A percentile compares a stretch with the other conserved stretches of the same genome.
These are phyloP conservation scores for Musca vetustissima DNA, from an alignment of 1,140 invertebrate genomes.

Conservation along the genomic window DNA sequence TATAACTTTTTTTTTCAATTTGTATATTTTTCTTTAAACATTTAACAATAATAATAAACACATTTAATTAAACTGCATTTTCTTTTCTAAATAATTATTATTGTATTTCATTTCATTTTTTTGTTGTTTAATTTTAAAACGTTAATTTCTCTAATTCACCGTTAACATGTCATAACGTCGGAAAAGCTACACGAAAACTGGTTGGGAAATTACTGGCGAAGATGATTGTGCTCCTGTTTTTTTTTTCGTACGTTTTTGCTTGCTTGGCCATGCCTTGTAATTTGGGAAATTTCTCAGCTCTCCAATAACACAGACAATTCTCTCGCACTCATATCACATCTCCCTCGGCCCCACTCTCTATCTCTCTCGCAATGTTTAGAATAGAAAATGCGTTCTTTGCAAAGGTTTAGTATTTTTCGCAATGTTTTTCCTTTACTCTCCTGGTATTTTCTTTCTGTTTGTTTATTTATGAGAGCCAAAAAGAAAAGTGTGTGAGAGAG, in stretches of 20 bases:
- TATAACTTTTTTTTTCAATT: too few species aligned
- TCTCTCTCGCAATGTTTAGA: background rate
- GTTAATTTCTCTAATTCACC: conserved; percentile 16
- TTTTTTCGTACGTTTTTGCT: background rate
- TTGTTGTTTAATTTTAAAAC: conserved; percentile 9
- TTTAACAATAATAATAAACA: too few species aligned
- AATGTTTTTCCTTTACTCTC: background rate
- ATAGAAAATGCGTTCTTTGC: background rate
- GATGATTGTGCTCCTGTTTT: background rate
- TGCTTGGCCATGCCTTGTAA: background rate
- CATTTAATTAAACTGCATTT: too few species aligned
- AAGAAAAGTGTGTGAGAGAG: background rate
- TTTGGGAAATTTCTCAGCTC: background rate
- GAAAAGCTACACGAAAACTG: conserved; percentile 54
- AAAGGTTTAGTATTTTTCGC: background rate
- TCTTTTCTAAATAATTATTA: conserved; percentile 5
- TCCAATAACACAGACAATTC: background rate
- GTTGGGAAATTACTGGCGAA: conserved; percentile 27
- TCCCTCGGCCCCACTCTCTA: too few species aligned
- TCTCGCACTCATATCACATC: too few species aligned
- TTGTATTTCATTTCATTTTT: too few species aligned
- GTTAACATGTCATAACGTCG: conserved; percentile 50
- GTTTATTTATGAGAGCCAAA: conserved; percentile 10
- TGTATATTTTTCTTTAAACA: too few species aligned
- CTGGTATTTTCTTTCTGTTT: background rate